Evolutionary conservation across 1,140 invertebrate genomes (phyloP).

Genomic region (Drosophila sechellia): DNA sequence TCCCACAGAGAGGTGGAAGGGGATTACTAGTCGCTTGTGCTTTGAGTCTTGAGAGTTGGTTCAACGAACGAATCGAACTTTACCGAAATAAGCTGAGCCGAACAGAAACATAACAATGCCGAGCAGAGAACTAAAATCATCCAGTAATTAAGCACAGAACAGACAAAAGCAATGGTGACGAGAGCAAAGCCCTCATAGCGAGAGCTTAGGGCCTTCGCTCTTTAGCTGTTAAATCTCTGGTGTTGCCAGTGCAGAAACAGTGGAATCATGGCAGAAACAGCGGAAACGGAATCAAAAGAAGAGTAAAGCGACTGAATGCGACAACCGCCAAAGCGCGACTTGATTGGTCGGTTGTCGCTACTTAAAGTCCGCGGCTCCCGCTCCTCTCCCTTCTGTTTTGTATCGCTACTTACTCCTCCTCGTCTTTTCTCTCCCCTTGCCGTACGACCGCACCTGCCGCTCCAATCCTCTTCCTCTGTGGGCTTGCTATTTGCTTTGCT

Average conservation of each 20-base stretch:
- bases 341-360: conserved; percentile 64
- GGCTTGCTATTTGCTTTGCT: conserved; percentile 20
- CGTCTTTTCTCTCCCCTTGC: conserved; percentile 27
- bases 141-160: conserved; percentile 55
- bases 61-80: conserved; percentile 11
- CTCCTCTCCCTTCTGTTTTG: conserved; percentile 6
- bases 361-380: conserved; percentile 34
- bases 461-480: conserved; percentile 18
- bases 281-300: conserved; percentile 45
- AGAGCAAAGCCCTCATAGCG: conserved; percentile 7
- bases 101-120: conserved; percentile 1
- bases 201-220: conserved; percentile 37
- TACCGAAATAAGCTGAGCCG: conserved; percentile 22
- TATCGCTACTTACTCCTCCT: conserved; percentile 17
- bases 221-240: conserved; percentile 44
- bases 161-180: conserved; percentile 34
- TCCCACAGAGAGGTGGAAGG: not conserved
- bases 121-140: conserved; percentile 1
- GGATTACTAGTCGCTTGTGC: conserved; percentile 5
- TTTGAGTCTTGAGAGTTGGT: conserved; percentile 5
- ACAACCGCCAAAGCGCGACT: conserved; percentile 52
- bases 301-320: conserved; percentile 66
- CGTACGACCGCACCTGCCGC: conserved; percentile 29
- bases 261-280: conserved; percentile 18
- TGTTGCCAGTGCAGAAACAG: conserved; percentile 28